Evolutionary conservation across 2,113 vertebrate genomes (phyloP).

Genomic region (Oreocharis arfaki): DNA sequence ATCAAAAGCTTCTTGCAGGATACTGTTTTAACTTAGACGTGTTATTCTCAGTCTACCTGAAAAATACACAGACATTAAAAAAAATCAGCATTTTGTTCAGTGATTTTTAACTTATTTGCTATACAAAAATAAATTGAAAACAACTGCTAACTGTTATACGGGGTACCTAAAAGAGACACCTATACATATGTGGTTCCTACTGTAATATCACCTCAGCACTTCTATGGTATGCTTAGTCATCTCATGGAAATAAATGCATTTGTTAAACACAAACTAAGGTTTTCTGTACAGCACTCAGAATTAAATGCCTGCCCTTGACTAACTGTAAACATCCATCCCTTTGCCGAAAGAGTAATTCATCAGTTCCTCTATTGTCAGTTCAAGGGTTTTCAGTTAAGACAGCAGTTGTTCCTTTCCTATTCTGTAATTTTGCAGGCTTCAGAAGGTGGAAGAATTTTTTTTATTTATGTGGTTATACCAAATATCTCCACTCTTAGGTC

Average conservation of each 20-base stretch:
- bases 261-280: background rate
- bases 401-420: background rate
- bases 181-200: background rate
- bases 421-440: background rate
- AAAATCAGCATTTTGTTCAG: background rate
- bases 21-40: slow-evolving; percentile 53
- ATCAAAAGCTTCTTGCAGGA: slow-evolving; percentile 69
- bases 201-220: background rate
- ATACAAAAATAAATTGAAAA: background rate
- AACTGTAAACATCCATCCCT: background rate
- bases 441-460: background rate
- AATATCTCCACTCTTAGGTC: background rate
- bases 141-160: background rate
- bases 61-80: slow-evolving; percentile 29
- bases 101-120: background rate
- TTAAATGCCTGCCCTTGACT: background rate
- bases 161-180: background rate
- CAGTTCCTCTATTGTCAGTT: background rate
- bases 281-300: background rate
- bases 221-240: background rate
- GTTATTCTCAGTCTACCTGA: slow-evolving; percentile 77
- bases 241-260: background rate
- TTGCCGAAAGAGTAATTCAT: background rate
- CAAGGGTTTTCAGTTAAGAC: background rate
- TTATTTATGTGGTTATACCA: background rate